Percentiles rank a stretch among this genome's conserved stretches.
Conservation (phyloP, 64 coral and sea anemone genomes). For the Dendronephthya gigantea region DNA sequence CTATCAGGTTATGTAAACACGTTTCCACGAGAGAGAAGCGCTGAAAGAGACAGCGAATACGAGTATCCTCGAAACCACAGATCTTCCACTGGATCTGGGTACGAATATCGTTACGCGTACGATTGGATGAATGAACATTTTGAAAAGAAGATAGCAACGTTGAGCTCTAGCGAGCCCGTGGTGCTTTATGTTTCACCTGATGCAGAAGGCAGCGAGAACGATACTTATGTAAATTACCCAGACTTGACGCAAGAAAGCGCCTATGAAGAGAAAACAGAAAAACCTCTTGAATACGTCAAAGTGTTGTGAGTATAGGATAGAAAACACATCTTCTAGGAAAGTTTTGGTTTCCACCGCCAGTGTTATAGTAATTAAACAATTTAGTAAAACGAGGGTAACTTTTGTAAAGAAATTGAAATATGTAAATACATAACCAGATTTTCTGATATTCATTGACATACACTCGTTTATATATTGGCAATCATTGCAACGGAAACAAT, state of each 20-base stretch:
- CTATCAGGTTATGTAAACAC: background rate
- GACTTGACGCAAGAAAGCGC: background rate
- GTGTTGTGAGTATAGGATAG: background rate
- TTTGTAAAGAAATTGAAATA: too few relatives aligned
- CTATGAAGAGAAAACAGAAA: background rate
- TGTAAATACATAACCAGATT: too few relatives aligned
- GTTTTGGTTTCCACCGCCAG: too few relatives aligned
- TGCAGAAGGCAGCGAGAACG: background rate
- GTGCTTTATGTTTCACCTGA: background rate
- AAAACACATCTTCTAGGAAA: background rate
- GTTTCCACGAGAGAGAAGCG: background rate
- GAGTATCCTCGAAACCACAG: background rate
- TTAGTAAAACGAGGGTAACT: too few relatives aligned
- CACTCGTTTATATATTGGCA: too few relatives aligned
- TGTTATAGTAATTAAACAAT: too few relatives aligned
- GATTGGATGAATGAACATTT: background rate
- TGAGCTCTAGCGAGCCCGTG: background rate
- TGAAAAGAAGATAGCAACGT: background rate
- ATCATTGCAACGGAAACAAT: too few relatives aligned
- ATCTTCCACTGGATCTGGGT: background rate
- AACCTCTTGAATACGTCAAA: background rate
- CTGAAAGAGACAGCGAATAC: background rate
- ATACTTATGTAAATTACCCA: background rate
- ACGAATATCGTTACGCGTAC: background rate
- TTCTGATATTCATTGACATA: too few relatives aligned